These are phyloP conservation scores for Avahi laniger DNA, from an alignment of 2,797 vertebrate genomes.

Conservation along the genomic window DNA sequence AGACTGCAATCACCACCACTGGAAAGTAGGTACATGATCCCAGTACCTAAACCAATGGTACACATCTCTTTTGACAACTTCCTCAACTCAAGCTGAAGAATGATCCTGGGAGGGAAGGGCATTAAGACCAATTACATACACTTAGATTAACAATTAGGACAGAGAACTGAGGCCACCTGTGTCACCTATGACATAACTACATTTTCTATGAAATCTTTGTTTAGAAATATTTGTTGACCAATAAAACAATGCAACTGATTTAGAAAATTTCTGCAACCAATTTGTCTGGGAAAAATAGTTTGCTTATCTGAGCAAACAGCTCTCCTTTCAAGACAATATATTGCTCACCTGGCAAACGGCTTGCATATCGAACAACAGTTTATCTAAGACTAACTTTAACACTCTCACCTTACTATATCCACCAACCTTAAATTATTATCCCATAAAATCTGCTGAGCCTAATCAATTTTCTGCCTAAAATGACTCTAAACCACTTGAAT, in stretches of 20 bases:
- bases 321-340: background rate
- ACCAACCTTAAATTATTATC: background rate
- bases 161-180: background rate
- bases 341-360: background rate
- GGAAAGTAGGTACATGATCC: background rate
- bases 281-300: slow-evolving; percentile 27
- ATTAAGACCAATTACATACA: background rate
- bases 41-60: background rate
- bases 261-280: slow-evolving; percentile 32
- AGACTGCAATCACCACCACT: background rate
- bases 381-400: background rate
- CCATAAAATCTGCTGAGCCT: background rate
- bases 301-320: background rate
- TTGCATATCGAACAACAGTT: background rate
- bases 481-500: background rate
- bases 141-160: background rate
- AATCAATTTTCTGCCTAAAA: background rate
- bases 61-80: background rate
- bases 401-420: background rate
- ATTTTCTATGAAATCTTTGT: background rate
- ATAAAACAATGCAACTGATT: slow-evolving; percentile 34
- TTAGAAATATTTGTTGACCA: background rate
- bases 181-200: background rate
- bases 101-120: background rate
- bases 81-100: background rate